Evolutionary conservation across 2,888 invertebrate species (phyloP).

Genomic region (Hirtodrosophila histrioides): DNA sequence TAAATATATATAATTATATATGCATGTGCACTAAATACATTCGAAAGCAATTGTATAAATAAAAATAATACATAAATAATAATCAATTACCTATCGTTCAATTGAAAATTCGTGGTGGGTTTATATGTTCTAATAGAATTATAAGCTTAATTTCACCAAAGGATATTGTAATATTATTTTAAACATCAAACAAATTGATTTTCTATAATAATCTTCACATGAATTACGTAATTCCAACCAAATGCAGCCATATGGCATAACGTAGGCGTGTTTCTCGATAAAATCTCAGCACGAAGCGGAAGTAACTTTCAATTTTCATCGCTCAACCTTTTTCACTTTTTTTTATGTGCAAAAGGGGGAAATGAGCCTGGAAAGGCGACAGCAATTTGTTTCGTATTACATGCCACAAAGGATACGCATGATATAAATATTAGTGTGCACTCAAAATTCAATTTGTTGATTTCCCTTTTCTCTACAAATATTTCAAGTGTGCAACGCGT

Average conservation of each 20-base stretch:
- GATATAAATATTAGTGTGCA: constrained; percentile 46
- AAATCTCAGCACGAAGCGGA: constrained; percentile 48
- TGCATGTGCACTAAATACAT: constrained; percentile 51
- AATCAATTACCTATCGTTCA: not conserved
- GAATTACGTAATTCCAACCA: constrained; percentile 8
- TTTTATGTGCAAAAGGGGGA: constrained; percentile 25
- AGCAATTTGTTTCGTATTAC: constrained; percentile 42
- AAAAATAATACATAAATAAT: constrained; percentile 24
- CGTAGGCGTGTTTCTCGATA: not conserved
- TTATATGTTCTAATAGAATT: too few species aligned
- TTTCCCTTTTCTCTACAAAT: constrained; percentile 10
- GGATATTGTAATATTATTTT: too few species aligned
- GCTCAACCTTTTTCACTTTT: constrained; percentile 24
- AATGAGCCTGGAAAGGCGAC: constrained; percentile 30
- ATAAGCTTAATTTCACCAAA: too few species aligned
- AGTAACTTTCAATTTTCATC: constrained; percentile 57
- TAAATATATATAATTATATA: constrained; percentile 31
- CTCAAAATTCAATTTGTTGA: constrained; percentile 45
- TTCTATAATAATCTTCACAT: too few species aligned
- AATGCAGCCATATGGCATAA: constrained; percentile 39
- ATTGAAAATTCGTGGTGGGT: not conserved
- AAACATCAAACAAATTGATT: too few species aligned
- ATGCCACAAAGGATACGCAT: constrained; percentile 43
- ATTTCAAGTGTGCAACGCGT: constrained; percentile 54
- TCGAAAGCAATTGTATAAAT: constrained; percentile 52